These are phyloP conservation scores for Mastigias papua DNA, from an alignment of 30 jellyfish, hydroid and myxozoan genomes.

Conservation along the genomic window DNA sequence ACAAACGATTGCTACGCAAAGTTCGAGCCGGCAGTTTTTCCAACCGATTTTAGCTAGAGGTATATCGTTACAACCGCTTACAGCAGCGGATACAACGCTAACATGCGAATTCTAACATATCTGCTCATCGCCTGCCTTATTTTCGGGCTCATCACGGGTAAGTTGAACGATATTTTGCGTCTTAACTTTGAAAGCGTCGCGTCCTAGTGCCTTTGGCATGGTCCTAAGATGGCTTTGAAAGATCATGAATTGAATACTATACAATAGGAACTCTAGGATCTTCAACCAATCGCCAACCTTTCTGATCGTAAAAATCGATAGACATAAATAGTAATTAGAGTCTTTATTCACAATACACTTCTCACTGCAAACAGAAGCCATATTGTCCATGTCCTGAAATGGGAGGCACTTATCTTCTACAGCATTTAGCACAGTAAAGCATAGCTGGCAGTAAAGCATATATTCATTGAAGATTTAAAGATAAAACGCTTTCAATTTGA, in stretches of 20 bases:
- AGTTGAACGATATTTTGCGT: background rate
- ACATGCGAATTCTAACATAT: slow-evolving; percentile 45
- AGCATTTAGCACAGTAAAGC: too few species aligned
- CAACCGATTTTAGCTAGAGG: background rate
- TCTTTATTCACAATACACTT: too few species aligned
- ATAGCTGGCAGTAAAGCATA: too few species aligned
- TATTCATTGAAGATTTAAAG: too few species aligned
- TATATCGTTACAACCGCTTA: slow-evolving; percentile 5
- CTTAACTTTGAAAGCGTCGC: background rate
- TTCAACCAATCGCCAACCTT: too few species aligned
- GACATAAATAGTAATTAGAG: too few species aligned
- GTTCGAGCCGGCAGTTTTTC: background rate
- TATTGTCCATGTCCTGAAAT: too few species aligned
- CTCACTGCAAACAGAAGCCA: too few species aligned
- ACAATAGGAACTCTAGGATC: too few species aligned
- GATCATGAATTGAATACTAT: background rate
- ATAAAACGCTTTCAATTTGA: too few species aligned
- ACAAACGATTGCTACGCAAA: background rate
- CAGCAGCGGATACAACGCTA: slow-evolving; percentile 24
- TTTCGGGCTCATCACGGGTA: slow-evolving; percentile 67
- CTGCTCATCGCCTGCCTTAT: slow-evolving; percentile 65
- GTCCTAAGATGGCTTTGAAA: background rate
- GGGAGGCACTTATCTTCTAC: too few species aligned
- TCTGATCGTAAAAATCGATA: too few species aligned
- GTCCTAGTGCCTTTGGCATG: background rate